Evolutionary conservation across 2,797 vertebrate genomes (phyloP).

Genomic region (Silurus aristotelis): DNA sequence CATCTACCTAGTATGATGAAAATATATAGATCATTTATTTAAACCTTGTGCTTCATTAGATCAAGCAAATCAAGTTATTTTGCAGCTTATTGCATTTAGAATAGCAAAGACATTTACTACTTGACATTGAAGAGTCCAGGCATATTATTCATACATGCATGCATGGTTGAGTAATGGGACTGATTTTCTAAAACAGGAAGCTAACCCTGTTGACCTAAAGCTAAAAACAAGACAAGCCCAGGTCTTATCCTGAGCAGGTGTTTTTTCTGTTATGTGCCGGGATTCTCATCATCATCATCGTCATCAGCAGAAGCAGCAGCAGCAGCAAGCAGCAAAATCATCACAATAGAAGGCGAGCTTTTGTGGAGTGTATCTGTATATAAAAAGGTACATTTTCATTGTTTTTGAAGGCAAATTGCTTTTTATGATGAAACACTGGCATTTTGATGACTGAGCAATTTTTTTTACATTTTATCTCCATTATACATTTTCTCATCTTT

Average conservation of each 20-base stretch:
- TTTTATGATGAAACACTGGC: not conserved
- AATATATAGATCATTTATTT: conserved; percentile 61
- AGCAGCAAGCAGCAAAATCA: conserved; percentile 53
- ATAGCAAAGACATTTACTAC: conserved; percentile 26
- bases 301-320: too few species aligned
- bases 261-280: conserved; percentile 73
- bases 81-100: conserved; percentile 29
- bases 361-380: conserved; percentile 59
- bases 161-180: conserved; percentile 27
- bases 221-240: conserved; percentile 41
- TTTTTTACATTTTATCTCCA: not conserved
- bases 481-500: not conserved
- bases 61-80: conserved; percentile 13
- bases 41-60: conserved; percentile 31
- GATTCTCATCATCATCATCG: conserved; percentile 69
- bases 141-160: conserved; percentile 29
- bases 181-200: conserved; percentile 40
- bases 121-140: conserved; percentile 12
- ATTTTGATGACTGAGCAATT: not conserved
- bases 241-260: conserved; percentile 66
- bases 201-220: conserved; percentile 48
- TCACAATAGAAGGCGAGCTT: conserved; percentile 59
- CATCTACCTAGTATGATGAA: conserved; percentile 67
- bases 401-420: not conserved
- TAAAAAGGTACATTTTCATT: conserved; percentile 68